Conservation (phyloP, 1,140 invertebrate species). For the Apocrypta bakeri region DNA sequence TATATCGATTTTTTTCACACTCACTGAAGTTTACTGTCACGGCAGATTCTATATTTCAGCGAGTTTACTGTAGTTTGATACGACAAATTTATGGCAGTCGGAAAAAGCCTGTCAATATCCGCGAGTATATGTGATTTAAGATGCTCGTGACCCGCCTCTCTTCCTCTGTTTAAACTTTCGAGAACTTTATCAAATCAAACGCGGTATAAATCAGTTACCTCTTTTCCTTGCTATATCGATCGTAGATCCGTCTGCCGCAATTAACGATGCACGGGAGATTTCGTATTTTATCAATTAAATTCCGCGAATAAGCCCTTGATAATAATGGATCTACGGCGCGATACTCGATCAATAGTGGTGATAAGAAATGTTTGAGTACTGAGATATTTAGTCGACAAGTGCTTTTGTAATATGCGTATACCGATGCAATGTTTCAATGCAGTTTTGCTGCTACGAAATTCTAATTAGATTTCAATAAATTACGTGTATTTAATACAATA, state of each 20-base stretch:
- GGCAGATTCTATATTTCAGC: background rate
- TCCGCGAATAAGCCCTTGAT: too few species aligned
- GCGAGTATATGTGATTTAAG: background rate
- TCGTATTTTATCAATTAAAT: too few species aligned
- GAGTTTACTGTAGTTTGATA: constrained; percentile 2
- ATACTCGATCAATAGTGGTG: too few species aligned
- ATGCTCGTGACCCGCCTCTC: background rate
- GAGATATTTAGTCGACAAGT: too few species aligned
- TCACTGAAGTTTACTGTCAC: background rate
- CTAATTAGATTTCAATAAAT: too few species aligned
- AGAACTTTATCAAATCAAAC: background rate
- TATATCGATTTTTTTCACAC: background rate
- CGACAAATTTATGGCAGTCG: constrained; percentile 1
- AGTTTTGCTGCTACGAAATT: too few species aligned
- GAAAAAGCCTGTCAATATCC: background rate
- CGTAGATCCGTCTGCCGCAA: too few species aligned
- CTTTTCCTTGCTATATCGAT: background rate
- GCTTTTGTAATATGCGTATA: too few species aligned
- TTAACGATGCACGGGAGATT: background rate
- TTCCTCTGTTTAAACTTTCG: background rate
- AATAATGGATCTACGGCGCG: too few species aligned
- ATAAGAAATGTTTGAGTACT: too few species aligned
- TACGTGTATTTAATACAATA: too few species aligned
- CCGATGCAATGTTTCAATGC: too few species aligned
- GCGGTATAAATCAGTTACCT: background rate